These are phyloP conservation scores for Elaphurus davidianus DNA, from an alignment of 2,113 vertebrate species.

Conservation along the genomic window DNA sequence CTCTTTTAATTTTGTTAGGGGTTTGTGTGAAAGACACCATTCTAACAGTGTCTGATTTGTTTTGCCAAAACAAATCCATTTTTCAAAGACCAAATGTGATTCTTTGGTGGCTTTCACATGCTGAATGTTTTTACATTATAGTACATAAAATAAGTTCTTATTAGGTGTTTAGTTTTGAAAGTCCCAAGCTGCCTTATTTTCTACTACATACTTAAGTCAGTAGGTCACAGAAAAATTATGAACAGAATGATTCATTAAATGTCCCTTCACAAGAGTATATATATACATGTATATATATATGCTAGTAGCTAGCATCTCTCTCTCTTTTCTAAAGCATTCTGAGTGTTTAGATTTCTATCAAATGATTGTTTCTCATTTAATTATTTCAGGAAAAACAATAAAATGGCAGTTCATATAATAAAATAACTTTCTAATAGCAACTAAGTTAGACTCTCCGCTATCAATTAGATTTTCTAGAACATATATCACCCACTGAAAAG, in stretches of 20 bases:
- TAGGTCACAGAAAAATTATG: neutral
- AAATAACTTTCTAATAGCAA: neutral
- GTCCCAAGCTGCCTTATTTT: neutral
- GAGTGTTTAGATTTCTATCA: neutral
- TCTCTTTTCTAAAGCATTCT: neutral
- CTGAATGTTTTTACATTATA: neutral
- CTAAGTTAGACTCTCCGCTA: neutral
- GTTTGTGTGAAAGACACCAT: neutral
- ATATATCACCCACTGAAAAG: neutral
- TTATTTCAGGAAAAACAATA: neutral
- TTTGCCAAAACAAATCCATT: slow-evolving; percentile 28
- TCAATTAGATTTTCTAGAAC: neutral
- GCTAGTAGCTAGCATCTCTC: neutral
- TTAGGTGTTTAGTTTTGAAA: neutral
- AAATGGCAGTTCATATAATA: neutral
- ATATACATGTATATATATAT: neutral
- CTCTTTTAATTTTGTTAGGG: neutral
- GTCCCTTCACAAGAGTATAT: neutral
- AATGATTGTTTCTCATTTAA: neutral
- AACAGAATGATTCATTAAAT: slow-evolving; percentile 20
- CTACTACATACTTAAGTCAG: neutral
- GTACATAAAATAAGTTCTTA: neutral
- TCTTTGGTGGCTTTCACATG: neutral
- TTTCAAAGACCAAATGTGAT: neutral
- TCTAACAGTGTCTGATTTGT: neutral